Conservation (phyloP, 2,888 invertebrate genomes). For the Atethmia centrago region DNA sequence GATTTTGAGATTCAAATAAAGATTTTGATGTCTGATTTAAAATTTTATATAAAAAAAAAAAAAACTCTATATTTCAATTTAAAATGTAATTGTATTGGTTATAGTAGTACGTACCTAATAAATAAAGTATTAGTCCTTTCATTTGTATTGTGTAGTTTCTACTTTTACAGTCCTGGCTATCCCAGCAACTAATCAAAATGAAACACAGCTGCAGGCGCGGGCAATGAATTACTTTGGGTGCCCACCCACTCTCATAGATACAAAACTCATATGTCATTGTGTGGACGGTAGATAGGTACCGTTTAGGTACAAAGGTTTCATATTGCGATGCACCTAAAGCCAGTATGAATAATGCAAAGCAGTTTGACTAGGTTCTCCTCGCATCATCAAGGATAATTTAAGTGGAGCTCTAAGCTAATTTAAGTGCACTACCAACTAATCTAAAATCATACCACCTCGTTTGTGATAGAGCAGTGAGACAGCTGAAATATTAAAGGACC, state of each 20-base stretch:
- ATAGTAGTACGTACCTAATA: too few species aligned
- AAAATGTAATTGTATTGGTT: too few species aligned
- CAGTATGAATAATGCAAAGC: slow-evolving; percentile 42
- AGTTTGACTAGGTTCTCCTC: slow-evolving; percentile 35
- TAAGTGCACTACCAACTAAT: slow-evolving; percentile 46
- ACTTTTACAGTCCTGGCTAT: neutral
- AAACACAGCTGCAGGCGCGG: slow-evolving; percentile 33
- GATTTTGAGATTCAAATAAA: neutral
- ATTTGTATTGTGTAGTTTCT: slow-evolving; percentile 15
- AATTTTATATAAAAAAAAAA: neutral
- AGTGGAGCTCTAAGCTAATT: slow-evolving; percentile 36
- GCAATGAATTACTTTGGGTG: slow-evolving; percentile 8
- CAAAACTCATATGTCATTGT: slow-evolving; percentile 2
- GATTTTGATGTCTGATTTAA: neutral
- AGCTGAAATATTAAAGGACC: slow-evolving; percentile 57
- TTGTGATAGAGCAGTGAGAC: slow-evolving; percentile 32
- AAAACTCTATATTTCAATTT: too few species aligned
- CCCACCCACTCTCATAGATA: neutral
- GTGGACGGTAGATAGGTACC: neutral
- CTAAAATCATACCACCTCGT: slow-evolving; percentile 56
- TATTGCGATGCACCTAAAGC: slow-evolving; percentile 6
- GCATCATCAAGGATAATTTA: slow-evolving; percentile 41
- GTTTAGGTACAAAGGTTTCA: slow-evolving; percentile 8
- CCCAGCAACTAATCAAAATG: slow-evolving; percentile 13
- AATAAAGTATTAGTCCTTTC: neutral